Base-by-base conservation (phyloP, 2,888 invertebrate species). In the Creontiades dilutus region DNA sequence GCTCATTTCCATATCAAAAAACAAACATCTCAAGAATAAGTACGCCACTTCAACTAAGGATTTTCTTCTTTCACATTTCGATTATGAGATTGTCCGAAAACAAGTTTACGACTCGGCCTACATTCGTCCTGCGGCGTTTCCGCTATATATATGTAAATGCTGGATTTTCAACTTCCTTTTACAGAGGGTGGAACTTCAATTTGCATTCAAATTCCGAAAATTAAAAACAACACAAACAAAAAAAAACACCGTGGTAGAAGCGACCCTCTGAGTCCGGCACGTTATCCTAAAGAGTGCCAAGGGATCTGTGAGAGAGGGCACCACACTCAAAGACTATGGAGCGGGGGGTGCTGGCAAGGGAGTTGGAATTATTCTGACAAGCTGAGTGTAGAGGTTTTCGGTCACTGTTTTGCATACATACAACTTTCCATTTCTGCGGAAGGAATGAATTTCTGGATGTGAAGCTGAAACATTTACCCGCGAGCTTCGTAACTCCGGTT, bases 341-440 rank as follows among this genome's bases (percentile, higher is more conserved):
- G 78, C 5, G 78, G 78, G 78, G n/a, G 14, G 46, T 14, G 19
- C n/a, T 80, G 78, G 37, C 19, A 19, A 80, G 78, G 46, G 76
- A 5, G 28, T 37, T 12, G 9, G 46, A 80, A 13, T 68, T 37
- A 37, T 37, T 68, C n/a, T 68, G 68, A 23, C 37, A 61, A 28
- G n/a, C 37, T 9, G 85, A 57, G 57, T 37, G 52, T 82, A 82
- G 82, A 82, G 47, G 47, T 82, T 48, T 37, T 48, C 48, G 52
- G 55, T 55, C 37, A 37, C 85, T 85, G 61, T 85, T 85, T 85
- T 85, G 85, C 85, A 85, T 85, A 85, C 61, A 85, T 85, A 85
- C 85, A 85, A 85, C 57, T 85, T 85, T 85, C 57, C 85, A 85
- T 85, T 37, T 28, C 85, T 57, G 61, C 46, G 61, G 28, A 55